Base-by-base conservation (phyloP, 2,888 invertebrate genomes). In the Cerastoderma edule region DNA sequence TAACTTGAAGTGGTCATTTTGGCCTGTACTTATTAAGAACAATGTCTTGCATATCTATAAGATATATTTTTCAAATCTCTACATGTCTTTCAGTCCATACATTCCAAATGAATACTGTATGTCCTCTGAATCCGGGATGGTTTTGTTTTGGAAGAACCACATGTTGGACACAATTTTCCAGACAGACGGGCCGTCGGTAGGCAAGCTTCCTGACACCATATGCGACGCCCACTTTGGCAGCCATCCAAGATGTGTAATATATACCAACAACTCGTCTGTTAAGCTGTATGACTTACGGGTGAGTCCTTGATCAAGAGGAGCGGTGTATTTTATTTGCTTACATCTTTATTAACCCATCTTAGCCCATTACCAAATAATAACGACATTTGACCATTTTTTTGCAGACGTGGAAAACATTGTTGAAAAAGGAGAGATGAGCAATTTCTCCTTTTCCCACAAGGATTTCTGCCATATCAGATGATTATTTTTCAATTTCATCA, bases 211-310 rank as follows among this genome's bases (percentile, higher is more conserved):
- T 1, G 81, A 84, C 27, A 57, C 67, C 10, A 89, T 89, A 89
- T 57, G 84, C 27, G 78, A 83, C 24, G 75, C 79, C 32, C 81
- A 87, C 44, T 89, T 80, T 83, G 87, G 85, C 8, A 76, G 85
- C 27, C 88, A 88, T 63, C 89, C 89, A 22, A 79, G 88, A 39
- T 84, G 87, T 19, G 16, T 88, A 35, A 57, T 87, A 0, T 56
- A 83, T 32, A 79, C 87, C 56, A 85, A 89, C 66, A 75, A 70
- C 44, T 83, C 87, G 22, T 74, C 74, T 8, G 82, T 88, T 30
- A 76, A 86, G 60, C 53, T 87, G 56, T 78, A 78, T 81, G 89
- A 90, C 72, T 67, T 85, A 13, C 85, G 89, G 77, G 88, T 88
- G 75, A 68, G 85, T 76, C 24, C 28, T 56, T n/a, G n/a, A n/a